phyloP scores from a whole-genome alignment of 2,113 vertebrate species.

The Anguilla japonica region DNA sequence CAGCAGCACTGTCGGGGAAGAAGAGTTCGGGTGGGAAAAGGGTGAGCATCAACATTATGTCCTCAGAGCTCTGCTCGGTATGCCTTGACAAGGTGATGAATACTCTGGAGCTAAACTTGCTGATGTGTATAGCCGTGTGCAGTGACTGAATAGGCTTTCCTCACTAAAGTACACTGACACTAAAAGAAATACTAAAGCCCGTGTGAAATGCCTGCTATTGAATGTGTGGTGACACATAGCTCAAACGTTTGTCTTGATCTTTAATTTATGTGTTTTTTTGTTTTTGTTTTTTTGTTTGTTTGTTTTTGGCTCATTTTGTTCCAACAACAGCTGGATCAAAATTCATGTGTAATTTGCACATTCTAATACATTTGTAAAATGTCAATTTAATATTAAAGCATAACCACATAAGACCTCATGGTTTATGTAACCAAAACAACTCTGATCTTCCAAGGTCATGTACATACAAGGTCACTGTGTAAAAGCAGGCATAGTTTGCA shows the following conservation, averaged over 20 bases:
- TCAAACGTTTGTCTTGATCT: not conserved
- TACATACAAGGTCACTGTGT: not conserved
- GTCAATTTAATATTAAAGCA: not conserved
- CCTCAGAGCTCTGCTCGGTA: constrained; percentile 41
- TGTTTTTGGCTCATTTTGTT: not conserved
- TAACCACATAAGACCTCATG: not conserved
- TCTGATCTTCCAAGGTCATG: not conserved
- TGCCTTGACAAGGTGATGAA: constrained; percentile 61
- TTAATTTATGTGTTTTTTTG: too few species aligned
- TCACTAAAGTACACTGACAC: constrained; percentile 21
- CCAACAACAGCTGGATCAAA: not conserved
- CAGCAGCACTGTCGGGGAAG: not conserved
- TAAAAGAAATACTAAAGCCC: constrained; percentile 29
- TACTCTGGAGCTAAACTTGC: constrained; percentile 36
- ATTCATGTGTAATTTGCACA: too few species aligned
- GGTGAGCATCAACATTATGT: not conserved
- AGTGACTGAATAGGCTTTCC: constrained; percentile 28
- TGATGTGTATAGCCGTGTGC: constrained; percentile 34
- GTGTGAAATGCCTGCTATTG: constrained; percentile 15
- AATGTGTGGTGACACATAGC: not conserved
- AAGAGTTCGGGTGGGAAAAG: not conserved
- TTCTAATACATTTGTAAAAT: not conserved
- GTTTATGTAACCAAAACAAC: not conserved
- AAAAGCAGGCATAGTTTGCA: not conserved
- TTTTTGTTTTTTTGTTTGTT: not conserved